Percentiles rank a stretch among this genome's conserved stretches.
phyloP scores from a whole-genome alignment of 2,113 vertebrate species.

The Chaetura pelagica region DNA sequence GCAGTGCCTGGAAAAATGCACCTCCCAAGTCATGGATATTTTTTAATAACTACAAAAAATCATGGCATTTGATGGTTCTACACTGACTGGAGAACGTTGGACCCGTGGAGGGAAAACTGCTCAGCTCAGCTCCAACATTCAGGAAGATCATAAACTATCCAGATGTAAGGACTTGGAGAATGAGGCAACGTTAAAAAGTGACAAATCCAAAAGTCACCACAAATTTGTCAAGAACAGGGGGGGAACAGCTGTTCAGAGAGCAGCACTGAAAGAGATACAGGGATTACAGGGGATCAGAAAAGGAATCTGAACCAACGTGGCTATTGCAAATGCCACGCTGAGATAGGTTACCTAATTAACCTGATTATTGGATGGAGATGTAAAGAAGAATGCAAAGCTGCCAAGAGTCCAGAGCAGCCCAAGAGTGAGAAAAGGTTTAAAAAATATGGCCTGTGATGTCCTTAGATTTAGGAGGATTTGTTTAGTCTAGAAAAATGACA shows the following conservation, averaged over 20 bases:
- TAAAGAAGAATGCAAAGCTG: not conserved
- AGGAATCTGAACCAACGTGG: not conserved
- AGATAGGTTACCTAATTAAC: not conserved
- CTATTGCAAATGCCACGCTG: not conserved
- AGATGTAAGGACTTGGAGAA: not conserved
- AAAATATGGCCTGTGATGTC: not conserved
- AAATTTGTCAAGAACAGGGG: not conserved
- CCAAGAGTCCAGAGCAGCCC: not conserved
- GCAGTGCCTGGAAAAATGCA: not conserved
- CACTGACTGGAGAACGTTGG: not conserved
- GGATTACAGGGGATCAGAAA: constrained; percentile 37
- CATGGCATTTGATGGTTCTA: not conserved
- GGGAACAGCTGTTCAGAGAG: not conserved
- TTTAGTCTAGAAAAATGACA: not conserved
- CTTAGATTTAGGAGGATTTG: not conserved
- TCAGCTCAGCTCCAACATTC: not conserved
- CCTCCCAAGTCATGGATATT: not conserved
- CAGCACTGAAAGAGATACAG: not conserved
- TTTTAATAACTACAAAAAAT: not conserved
- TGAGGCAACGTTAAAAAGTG: not conserved
- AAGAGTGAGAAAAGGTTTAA: not conserved
- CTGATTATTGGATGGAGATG: not conserved
- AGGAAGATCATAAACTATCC: not conserved
- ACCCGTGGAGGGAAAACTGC: rapidly evolving
- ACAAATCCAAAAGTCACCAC: not conserved